phyloP scores from a whole-genome alignment of 2,113 vertebrate species.

The Rhabdomys dilectus region DNA sequence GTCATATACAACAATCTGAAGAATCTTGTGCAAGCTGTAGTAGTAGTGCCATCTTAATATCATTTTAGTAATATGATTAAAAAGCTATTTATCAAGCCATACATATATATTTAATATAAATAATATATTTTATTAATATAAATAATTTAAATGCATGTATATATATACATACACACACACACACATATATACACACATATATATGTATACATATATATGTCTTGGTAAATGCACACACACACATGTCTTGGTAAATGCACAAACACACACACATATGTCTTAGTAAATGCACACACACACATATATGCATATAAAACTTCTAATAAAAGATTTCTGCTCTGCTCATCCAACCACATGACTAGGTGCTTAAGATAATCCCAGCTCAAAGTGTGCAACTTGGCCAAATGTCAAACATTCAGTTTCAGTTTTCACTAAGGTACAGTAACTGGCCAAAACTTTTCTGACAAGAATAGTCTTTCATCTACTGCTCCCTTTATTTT shows the following conservation, averaged over 20 bases:
- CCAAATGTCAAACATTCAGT: not conserved
- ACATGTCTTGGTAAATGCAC: not conserved
- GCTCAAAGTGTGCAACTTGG: not conserved
- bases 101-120: not conserved
- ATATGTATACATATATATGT: too few species aligned
- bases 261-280: not conserved
- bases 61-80: not conserved
- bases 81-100: too few species aligned
- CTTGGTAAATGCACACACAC: too few species aligned
- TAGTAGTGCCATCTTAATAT: not conserved
- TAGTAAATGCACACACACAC: too few species aligned
- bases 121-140: not conserved
- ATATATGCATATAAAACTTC: not conserved
- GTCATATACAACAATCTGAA: too few species aligned
- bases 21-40: too few species aligned
- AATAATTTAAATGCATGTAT: not conserved
- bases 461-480: not conserved
- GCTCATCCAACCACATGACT: too few species aligned
- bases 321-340: not conserved
- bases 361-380: not conserved
- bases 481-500: too few species aligned
- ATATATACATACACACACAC: not conserved
- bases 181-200: too few species aligned
- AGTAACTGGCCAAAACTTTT: not conserved
- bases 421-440: not conserved